Base-by-base conservation (phyloP, 2,113 vertebrate genomes). In the Haemorhous mexicanus region DNA sequence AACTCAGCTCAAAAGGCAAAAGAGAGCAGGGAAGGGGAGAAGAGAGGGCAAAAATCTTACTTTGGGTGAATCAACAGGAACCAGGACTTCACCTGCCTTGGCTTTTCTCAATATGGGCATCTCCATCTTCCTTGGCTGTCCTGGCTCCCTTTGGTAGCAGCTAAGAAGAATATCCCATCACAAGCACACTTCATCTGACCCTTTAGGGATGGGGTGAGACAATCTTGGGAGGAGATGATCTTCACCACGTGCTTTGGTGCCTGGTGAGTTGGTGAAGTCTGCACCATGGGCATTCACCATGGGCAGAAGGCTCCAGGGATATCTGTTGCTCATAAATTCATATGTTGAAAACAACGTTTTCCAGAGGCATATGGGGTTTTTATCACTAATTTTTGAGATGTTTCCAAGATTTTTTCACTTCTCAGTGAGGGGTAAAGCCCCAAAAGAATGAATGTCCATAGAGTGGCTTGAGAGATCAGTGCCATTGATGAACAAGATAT, bases 231-330 rank as follows among this genome's bases (percentile, higher is more conserved):
- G 32, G 55, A 78, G 44, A 64, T 6, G 50, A 23, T 39, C 44
- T 55, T 41, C 56, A 70, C 24, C 37, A 37, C 0, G 4, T 11
- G 20, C 12, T 28, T 44, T 41, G 37, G 7, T 43, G 47, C 46
- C 37, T 82, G 75, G 30, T 53, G 69, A 37, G 16, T 9, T 52
- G 55, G 63, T 61, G 63, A 61, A 18, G 11, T 53, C 39, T 58
- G 47, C 16, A 9, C 23, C 0, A 1, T 46, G 53, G 14, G 26
- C 13, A 10, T 32, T 41, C 56, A 50, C 64, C 23, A 16, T 0
- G 11, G 70, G 32, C 49, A 74, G 37, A 49, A 90, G 43, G 39
- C 37, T 73, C 32, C 32, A 20, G 41, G n/a, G 22, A 35, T 39
- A 37, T 76, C 43, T 62, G 19, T 24, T 30, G 20, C 12, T 67